phyloP scores from a whole-genome alignment of 2,888 invertebrate species.

The Caenorhabditis doughertyi region DNA sequence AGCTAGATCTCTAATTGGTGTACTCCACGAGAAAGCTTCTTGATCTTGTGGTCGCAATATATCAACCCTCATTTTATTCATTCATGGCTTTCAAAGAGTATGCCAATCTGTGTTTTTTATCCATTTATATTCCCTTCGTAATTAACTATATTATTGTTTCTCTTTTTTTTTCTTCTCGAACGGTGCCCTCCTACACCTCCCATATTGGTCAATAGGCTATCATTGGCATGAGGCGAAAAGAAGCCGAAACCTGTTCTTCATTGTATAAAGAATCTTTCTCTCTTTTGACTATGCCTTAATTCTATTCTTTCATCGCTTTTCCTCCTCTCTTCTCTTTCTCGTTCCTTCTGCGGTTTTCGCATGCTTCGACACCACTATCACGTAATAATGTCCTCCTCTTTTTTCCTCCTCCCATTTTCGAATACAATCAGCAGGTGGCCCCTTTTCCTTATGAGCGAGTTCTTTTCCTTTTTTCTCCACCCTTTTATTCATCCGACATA shows the following conservation, averaged over 20 bases:
- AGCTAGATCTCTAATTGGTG: too few species aligned
- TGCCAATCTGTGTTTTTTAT: too few species aligned
- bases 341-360: slow-evolving; percentile 55
- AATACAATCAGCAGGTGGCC: slow-evolving; percentile 51
- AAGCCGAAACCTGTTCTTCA: slow-evolving; percentile 37
- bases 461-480: slow-evolving; percentile 17
- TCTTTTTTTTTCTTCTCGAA: slow-evolving; percentile 20
- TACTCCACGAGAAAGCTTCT: too few species aligned
- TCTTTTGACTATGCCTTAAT: slow-evolving; percentile 14
- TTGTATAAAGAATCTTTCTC: slow-evolving; percentile 15
- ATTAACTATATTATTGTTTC: slow-evolving; percentile 3
- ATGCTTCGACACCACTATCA: slow-evolving; percentile 61
- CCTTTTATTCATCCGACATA: slow-evolving; percentile 5
- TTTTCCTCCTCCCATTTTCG: background rate
- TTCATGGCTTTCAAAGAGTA: too few species aligned
- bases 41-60: too few species aligned
- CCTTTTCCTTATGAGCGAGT: slow-evolving; percentile 33
- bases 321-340: slow-evolving; percentile 26
- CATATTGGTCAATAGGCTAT: slow-evolving; percentile 26
- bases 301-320: slow-evolving; percentile 33
- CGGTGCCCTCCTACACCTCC: slow-evolving; percentile 15
- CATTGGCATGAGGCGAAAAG: slow-evolving; percentile 39
- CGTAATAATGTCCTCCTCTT: slow-evolving; percentile 41
- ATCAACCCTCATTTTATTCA: too few species aligned
- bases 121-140: background rate